Evolutionary conservation across 2,113 vertebrate genomes (phyloP).

Genomic region (Psilopsiagon aurifrons): DNA sequence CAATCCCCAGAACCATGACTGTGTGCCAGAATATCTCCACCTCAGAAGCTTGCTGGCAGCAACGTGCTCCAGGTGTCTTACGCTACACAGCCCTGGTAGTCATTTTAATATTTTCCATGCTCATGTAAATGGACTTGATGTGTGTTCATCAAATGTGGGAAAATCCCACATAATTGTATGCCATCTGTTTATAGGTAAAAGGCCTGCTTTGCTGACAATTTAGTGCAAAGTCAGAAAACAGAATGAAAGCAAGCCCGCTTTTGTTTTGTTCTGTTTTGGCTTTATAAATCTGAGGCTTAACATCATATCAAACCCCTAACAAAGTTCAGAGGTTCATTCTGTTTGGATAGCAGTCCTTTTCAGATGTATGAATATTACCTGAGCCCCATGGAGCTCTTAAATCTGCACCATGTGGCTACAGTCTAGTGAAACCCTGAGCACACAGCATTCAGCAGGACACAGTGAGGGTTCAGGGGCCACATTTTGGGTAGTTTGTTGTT

Average conservation of each 20-base stretch:
- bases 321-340: conserved; percentile 46
- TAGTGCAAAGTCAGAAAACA: neutral
- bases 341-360: neutral
- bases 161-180: conserved; percentile 20
- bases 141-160: conserved; percentile 45
- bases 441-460: neutral
- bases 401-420: neutral
- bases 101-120: conserved; percentile 62
- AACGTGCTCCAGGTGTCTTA: conserved; percentile 53
- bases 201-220: conserved; percentile 15
- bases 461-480: neutral
- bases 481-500: neutral
- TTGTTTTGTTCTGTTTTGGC: conserved; percentile 16
- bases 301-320: neutral
- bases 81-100: conserved; percentile 34
- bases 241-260: neutral
- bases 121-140: conserved; percentile 50
- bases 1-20: neutral
- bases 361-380: conserved; percentile 5
- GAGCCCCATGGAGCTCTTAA: neutral
- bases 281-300: conserved; percentile 19
- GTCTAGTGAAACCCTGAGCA: neutral
- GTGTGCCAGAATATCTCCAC: conserved; percentile 52
- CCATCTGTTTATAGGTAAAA: conserved; percentile 50
- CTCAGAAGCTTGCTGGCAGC: conserved; percentile 52